These are phyloP conservation scores for Octomys mimax DNA, from an alignment of 2,797 vertebrate genomes.

Conservation along the genomic window DNA sequence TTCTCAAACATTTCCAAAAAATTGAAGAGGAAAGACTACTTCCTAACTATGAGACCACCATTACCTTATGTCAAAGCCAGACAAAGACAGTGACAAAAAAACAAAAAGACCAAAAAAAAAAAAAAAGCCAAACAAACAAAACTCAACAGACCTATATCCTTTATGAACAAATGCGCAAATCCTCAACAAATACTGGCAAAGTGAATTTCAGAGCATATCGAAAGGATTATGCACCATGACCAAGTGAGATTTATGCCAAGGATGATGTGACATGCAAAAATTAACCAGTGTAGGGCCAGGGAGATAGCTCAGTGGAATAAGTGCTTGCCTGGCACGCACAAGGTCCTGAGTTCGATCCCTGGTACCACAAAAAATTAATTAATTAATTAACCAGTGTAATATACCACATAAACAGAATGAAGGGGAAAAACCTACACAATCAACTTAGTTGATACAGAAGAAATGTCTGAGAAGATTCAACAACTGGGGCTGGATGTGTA, in stretches of 20 bases:
- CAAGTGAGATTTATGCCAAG: not conserved
- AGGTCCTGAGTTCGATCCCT: too few species aligned
- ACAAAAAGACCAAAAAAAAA: not conserved
- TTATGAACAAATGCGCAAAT: not conserved
- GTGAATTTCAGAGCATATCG: not conserved
- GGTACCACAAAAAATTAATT: too few species aligned
- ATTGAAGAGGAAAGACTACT: not conserved
- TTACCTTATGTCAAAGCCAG: not conserved
- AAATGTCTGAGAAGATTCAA: not conserved
- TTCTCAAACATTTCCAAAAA: slow-evolving; percentile 6
- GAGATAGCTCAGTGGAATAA: too few species aligned
- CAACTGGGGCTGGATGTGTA: not conserved
- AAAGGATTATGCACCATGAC: not conserved
- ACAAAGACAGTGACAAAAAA: not conserved
- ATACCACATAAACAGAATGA: slow-evolving; percentile 15
- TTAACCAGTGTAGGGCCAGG: not conserved
- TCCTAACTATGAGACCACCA: not conserved
- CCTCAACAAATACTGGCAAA: not conserved
- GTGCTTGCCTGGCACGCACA: too few species aligned
- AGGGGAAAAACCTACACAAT: not conserved
- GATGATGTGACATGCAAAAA: slow-evolving; percentile 6
- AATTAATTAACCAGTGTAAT: not conserved
- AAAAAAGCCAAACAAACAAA: not conserved
- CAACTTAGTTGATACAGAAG: not conserved
- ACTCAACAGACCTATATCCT: not conserved